A percentile compares a stretch with the other conserved stretches of the same genome.
phyloP scores from a whole-genome alignment of 2,113 vertebrate genomes.

The Eolophus roseicapilla region DNA sequence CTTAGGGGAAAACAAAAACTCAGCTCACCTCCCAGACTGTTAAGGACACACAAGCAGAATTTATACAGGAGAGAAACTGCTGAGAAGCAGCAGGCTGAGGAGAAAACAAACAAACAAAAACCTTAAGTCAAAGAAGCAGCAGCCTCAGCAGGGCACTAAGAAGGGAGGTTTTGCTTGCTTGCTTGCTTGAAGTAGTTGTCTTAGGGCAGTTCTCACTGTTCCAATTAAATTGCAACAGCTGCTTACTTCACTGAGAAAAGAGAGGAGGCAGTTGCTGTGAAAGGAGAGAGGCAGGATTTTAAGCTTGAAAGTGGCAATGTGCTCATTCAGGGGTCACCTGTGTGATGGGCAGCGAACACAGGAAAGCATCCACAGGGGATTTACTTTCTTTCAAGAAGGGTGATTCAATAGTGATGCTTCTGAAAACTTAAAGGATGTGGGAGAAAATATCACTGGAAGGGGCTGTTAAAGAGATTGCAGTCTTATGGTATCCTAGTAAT shows the following conservation, averaged over 20 bases:
- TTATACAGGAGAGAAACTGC: not conserved
- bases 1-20: not conserved
- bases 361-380: not conserved
- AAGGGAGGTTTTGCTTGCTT: not conserved
- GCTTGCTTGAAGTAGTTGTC: not conserved
- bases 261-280: not conserved
- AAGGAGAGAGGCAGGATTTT: not conserved
- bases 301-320: not conserved
- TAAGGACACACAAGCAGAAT: not conserved
- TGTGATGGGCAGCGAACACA: not conserved
- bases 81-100: not conserved
- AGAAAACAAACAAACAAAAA: constrained; percentile 2
- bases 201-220: not conserved
- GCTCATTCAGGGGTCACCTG: not conserved
- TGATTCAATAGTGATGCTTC: not conserved
- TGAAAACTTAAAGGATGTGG: not conserved
- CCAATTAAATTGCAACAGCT: constrained; percentile 28
- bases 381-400: not conserved
- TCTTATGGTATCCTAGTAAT: rapidly evolving
- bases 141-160: not conserved
- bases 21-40: not conserved
- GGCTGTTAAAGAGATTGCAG: not conserved
- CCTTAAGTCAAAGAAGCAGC: not conserved
- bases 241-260: not conserved
- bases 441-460: not conserved